Evolutionary conservation across 2,797 vertebrate genomes (phyloP).

Genomic region (Sitta carolinensis): DNA sequence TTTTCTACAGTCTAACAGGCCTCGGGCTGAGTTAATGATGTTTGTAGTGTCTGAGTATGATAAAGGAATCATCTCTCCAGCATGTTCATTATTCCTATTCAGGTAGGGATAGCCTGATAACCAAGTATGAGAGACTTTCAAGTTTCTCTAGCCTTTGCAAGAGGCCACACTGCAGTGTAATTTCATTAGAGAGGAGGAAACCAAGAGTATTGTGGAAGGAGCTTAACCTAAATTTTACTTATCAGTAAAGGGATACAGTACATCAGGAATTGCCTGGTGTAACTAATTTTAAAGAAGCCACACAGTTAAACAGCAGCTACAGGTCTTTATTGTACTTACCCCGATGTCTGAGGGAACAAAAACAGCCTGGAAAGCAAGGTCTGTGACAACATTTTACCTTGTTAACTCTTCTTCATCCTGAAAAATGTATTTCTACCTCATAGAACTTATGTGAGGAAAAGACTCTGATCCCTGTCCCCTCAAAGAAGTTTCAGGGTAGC

Average conservation of each 20-base stretch:
- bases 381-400: not conserved
- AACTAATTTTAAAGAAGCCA: not conserved
- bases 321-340: not conserved
- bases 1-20: not conserved
- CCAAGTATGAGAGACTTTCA: not conserved
- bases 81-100: not conserved
- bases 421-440: not conserved
- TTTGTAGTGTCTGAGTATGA: not conserved
- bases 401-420: not conserved
- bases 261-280: not conserved
- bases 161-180: not conserved
- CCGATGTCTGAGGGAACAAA: not conserved
- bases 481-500: not conserved
- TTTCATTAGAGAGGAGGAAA: not conserved
- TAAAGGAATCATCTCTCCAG: not conserved
- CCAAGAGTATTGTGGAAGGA: not conserved
- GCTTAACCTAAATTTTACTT: not conserved
- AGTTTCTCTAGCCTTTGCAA: not conserved
- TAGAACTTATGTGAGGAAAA: not conserved
- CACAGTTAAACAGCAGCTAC: not conserved
- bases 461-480: no score
- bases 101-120: not conserved
- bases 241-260: not conserved
- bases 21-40: no score
- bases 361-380: not conserved